phyloP scores from a whole-genome alignment of 1,140 invertebrate species.

The Aphaenogaster floridana region DNA sequence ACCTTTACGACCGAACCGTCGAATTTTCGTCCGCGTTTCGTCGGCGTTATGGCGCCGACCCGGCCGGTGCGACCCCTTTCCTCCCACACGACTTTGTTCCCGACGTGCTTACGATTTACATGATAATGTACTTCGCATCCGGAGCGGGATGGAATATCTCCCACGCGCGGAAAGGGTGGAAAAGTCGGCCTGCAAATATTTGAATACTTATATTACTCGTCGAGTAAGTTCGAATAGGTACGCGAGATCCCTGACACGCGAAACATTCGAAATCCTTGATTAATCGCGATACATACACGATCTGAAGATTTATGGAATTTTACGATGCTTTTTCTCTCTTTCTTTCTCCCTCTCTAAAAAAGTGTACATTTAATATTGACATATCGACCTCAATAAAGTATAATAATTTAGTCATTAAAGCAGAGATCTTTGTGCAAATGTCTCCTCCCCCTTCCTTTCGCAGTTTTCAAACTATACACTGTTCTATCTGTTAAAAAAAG shows the following conservation, averaged over 20 bases:
- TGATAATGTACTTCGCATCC: constrained; percentile 47
- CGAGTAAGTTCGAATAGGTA: background rate
- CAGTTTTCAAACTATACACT: background rate
- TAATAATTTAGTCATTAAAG: background rate
- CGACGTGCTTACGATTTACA: constrained; percentile 46
- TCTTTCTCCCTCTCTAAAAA: background rate
- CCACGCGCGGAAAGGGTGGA: background rate
- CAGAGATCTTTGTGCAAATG: background rate
- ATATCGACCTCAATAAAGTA: background rate
- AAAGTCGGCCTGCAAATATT: background rate
- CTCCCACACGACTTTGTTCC: background rate
- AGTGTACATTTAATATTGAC: background rate
- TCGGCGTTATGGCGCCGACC: background rate
- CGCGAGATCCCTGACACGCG: background rate
- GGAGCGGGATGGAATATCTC: background rate
- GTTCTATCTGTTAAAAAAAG: background rate
- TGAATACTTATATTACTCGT: constrained; percentile 17
- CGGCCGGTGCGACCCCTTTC: background rate
- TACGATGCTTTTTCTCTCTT: too few relatives aligned
- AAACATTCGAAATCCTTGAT: constrained; percentile 1
- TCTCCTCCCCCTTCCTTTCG: background rate
- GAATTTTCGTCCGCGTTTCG: constrained; percentile 53
- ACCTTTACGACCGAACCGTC: constrained; percentile 48
- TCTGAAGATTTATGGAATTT: constrained; percentile 6
- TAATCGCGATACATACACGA: background rate